Conservation (phyloP, 1,140 invertebrate genomes). For the Hylaeus anthracinus region DNA sequence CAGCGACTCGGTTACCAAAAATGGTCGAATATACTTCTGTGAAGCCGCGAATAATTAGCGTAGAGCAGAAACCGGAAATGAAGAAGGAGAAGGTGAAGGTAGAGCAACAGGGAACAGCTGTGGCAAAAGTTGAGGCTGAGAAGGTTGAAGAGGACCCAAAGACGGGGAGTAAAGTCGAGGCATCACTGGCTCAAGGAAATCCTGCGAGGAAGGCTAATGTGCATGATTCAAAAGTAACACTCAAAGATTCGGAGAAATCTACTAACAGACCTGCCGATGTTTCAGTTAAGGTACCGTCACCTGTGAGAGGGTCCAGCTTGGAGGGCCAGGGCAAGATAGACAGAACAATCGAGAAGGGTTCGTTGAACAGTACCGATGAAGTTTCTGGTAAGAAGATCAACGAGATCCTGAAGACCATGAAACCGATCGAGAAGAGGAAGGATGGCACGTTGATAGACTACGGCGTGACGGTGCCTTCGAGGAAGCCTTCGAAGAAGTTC, state of each 20-base stretch:
- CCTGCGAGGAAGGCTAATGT: not conserved
- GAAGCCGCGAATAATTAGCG: not conserved
- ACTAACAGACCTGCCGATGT: constrained; percentile 33
- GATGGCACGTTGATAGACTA: constrained; percentile 66
- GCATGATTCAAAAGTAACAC: constrained; percentile 6
- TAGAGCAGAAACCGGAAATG: not conserved
- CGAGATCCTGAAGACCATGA: constrained; percentile 43
- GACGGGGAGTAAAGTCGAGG: not conserved
- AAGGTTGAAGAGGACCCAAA: not conserved
- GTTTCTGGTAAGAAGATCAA: constrained; percentile 16
- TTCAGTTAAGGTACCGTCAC: constrained; percentile 12
- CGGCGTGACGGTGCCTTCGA: constrained; percentile 54
- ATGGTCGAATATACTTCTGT: not conserved
- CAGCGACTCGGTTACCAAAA: not conserved
- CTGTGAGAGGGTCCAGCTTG: not conserved
- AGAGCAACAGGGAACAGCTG: not conserved
- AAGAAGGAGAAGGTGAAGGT: not conserved
- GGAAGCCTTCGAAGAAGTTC: constrained; percentile 35
- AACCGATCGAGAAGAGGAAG: constrained; percentile 64
- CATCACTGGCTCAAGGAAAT: too few relatives aligned
- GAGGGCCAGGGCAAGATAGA: not conserved
- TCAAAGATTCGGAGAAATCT: not conserved
- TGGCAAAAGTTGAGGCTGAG: not conserved
- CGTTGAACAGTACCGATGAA: not conserved
- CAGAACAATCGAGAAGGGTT: not conserved